Evolutionary conservation across 1,140 invertebrate species (phyloP).

Genomic region (Phenacoccus solenopsis): DNA sequence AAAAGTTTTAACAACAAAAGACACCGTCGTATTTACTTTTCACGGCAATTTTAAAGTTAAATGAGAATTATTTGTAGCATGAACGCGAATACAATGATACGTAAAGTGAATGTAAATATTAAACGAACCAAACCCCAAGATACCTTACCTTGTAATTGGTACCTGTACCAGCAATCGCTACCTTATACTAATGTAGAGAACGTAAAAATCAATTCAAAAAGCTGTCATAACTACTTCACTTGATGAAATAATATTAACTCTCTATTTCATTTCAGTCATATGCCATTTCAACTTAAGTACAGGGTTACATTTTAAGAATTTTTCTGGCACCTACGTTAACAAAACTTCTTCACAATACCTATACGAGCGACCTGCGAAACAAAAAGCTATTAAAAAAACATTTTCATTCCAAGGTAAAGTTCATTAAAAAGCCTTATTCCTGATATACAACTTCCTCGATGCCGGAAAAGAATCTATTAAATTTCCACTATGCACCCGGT

Average conservation of each 20-base stretch:
- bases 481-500: too few species aligned
- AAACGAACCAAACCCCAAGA: not conserved
- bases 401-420: too few species aligned
- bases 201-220: not conserved
- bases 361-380: too few species aligned
- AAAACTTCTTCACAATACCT: not conserved
- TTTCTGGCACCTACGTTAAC: not conserved
- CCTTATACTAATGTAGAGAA: too few species aligned
- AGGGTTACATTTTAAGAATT: too few species aligned
- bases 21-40: not conserved
- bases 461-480: too few species aligned
- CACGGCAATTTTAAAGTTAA: constrained; percentile 2
- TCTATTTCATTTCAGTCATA: not conserved
- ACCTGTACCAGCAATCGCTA: not conserved
- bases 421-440: too few species aligned
- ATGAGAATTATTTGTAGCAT: constrained; percentile 3
- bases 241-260: not conserved
- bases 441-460: too few species aligned
- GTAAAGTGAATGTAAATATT: not conserved
- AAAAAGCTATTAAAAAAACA: too few species aligned
- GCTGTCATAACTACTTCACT: not conserved
- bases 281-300: too few species aligned
- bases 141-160: not conserved
- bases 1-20: constrained; percentile 3
- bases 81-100: not conserved